Percentiles rank a stretch among this genome's conserved stretches.
phyloP scores from a whole-genome alignment of 37 sponge, comb jelly and placozoan species.

The Agelas oroides region DNA sequence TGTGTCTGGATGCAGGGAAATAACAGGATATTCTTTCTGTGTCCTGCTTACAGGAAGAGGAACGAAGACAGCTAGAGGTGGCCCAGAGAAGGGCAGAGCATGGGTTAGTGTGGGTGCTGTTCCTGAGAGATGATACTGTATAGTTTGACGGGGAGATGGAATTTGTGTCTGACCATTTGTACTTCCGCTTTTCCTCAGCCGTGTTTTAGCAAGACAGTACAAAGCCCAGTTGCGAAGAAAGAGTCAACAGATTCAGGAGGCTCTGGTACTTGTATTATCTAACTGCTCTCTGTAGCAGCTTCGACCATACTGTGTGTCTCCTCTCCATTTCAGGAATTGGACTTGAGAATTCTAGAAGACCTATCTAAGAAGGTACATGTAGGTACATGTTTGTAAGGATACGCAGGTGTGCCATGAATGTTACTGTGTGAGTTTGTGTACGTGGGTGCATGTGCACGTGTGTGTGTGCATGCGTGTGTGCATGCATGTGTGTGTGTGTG shows the following conservation, averaged over 20 bases:
- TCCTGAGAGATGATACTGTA: no score
- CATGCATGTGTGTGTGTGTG: no score
- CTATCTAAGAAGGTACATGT: conserved; percentile 50
- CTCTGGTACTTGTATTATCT: conserved; percentile 82
- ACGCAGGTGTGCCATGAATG: no score
- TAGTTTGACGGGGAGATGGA: no score
- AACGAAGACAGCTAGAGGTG: conserved; percentile 64
- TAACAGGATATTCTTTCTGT: no score
- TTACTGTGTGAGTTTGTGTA: no score
- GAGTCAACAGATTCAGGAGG: conserved; percentile 87
- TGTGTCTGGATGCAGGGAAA: neutral
- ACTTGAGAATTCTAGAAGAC: conserved; percentile 82
- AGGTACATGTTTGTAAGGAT: no score
- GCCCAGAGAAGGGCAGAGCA: conserved; percentile 57
- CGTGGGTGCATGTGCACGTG: no score
- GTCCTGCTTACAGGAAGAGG: conserved; percentile 63
- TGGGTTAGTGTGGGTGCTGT: conserved; percentile 57
- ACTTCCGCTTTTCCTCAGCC: conserved; percentile 34
- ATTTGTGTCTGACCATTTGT: no score
- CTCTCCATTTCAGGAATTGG: conserved; percentile 73
- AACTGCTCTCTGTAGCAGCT: no score
- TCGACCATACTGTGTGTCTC: neutral
- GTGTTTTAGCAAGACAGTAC: conserved; percentile 68
- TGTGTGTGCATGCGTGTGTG: neutral
- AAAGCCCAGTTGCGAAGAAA: conserved; percentile 88